phyloP scores from a whole-genome alignment of 1,140 invertebrate genomes.

The Euglossa dilemma region DNA sequence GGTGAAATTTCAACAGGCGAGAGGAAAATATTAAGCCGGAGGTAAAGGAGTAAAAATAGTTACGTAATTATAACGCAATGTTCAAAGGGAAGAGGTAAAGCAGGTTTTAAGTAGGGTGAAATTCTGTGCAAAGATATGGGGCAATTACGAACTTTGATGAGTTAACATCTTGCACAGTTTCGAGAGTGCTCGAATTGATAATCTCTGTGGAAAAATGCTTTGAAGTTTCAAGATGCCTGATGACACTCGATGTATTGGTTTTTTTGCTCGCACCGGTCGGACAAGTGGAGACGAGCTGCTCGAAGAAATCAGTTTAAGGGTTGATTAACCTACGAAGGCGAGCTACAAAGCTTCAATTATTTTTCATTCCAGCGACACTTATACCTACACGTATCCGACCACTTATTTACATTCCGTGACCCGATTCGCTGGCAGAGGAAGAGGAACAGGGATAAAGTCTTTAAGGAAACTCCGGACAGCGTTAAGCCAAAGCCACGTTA shows the following conservation, averaged over 20 bases:
- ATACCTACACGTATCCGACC: too few species aligned
- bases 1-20: too few species aligned
- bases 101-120: neutral
- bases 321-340: conserved; percentile 13
- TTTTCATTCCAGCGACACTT: neutral
- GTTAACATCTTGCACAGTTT: conserved; percentile 3
- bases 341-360: neutral
- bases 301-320: conserved; percentile 20
- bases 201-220: conserved; percentile 11
- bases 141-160: conserved; percentile 6
- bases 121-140: neutral
- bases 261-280: neutral
- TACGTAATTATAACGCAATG: neutral
- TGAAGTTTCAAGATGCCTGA: conserved; percentile 6
- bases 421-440: too few species aligned
- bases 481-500: neutral
- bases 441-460: too few species aligned
- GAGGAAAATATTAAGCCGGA: neutral
- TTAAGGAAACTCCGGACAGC: too few species aligned
- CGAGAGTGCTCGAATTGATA: conserved; percentile 19
- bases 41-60: neutral
- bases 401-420: too few species aligned
- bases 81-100: neutral
- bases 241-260: conserved; percentile 28
- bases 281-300: conserved; percentile 1